Evolutionary conservation across 2,888 invertebrate genomes (phyloP), one percentile per base, ranked within the genome.

Genomic region (Tenthredo amoena): DNA sequence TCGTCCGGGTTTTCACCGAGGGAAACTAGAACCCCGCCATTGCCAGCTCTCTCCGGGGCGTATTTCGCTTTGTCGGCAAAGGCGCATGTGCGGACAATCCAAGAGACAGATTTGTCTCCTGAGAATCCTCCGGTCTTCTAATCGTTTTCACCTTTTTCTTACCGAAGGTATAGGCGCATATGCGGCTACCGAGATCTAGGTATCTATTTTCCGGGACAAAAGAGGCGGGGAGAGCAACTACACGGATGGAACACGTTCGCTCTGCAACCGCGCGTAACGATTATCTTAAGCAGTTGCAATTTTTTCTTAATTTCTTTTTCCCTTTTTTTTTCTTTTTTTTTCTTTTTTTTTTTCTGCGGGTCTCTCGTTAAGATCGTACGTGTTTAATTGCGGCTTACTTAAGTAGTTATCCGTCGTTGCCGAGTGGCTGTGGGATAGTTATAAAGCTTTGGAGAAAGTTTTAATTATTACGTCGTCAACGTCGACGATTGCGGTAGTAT

Each of bases 11-110:
- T 85, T 58, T 12, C 31, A 50, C 65, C 40, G 6, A 83, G 68
- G 21, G 18, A 65, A n/a, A 74, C 84, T 50, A 81, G 74, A 81
- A 12, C 47, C 10, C 34, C 85, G 37, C 68, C 71, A 34, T 85
- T 77, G 40, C 85, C 65, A 21, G 26, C 76, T 72, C 76, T 72
- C 92, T 90, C 90, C 90, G 86, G 92, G 91, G 88, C 87, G 88
- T 87, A 88, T 88, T 86, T 88, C 86, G 89, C 92, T 93, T 93
- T 93, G 93, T 93, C 92, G 93, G 92, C 91, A 86, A 88, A 87
- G 88, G 84, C 87, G 91, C 93, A 93, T 93, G 93, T 92, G 93
- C 92, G 90, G 90, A 93, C 93, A 93, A 93, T 93, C 90, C 93
- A 87, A 86, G 88, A 90, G 91, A 91, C 91, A 93, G 93, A 93